A percentile compares a stretch with the other conserved stretches of the same genome.
Conservation (phyloP, 2,113 vertebrate species). For the Amphilophus citrinellus region DNA sequence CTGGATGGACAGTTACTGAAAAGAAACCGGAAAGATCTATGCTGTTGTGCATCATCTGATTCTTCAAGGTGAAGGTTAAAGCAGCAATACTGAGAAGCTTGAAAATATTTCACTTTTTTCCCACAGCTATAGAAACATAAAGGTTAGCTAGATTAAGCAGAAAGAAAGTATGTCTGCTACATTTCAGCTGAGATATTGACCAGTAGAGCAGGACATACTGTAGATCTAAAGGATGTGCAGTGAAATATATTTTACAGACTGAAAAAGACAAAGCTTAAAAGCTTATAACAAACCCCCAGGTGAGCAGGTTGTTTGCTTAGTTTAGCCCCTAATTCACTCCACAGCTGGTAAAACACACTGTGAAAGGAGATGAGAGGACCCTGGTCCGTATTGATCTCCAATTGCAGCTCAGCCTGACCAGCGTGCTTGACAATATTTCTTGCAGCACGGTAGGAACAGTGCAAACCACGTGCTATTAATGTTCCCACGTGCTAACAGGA, state of each 20-base stretch:
- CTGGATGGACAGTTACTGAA: neutral
- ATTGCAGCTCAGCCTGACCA: constrained; percentile 30
- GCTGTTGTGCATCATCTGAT: constrained; percentile 13
- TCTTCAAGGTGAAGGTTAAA: constrained; percentile 36
- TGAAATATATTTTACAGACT: constrained; percentile 61
- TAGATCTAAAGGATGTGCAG: constrained; percentile 49
- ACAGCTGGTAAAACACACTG: constrained; percentile 60
- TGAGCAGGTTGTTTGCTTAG: constrained; percentile 70
- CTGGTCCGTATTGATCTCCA: constrained; percentile 61
- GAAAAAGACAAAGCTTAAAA: constrained; percentile 63
- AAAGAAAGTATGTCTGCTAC: constrained; percentile 39
- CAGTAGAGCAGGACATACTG: constrained; percentile 15
- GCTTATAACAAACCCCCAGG: constrained; percentile 67
- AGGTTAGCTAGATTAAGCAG: constrained; percentile 29
- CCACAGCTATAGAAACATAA: constrained; percentile 17
- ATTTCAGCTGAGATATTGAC: constrained; percentile 56
- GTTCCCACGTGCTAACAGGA: constrained; percentile 7
- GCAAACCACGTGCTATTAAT: constrained; percentile 7
- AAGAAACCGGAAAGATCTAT: constrained; percentile 1
- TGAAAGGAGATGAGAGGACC: constrained; percentile 56
- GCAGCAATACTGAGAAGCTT: neutral
- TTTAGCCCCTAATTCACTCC: constrained; percentile 63
- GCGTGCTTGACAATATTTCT: constrained; percentile 47
- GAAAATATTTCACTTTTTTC: constrained; percentile 5
- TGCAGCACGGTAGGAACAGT: constrained; percentile 35